phyloP scores from a whole-genome alignment of 2,888 invertebrate species.

The Idaea aversata region DNA sequence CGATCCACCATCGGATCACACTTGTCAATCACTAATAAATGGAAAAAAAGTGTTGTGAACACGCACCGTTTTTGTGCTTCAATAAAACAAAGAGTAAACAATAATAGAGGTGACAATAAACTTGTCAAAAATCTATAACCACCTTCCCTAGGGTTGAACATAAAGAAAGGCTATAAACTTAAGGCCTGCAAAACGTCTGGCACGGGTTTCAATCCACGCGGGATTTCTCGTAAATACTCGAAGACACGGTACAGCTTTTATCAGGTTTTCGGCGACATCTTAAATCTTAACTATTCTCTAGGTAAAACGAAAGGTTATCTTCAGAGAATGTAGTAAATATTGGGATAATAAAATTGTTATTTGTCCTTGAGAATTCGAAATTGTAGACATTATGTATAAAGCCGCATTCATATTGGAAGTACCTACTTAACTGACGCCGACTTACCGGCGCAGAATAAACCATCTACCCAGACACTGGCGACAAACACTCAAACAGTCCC shows the following conservation, averaged over 20 bases:
- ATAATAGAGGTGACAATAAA: not conserved
- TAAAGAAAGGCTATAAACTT: constrained; percentile 2
- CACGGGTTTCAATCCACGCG: constrained; percentile 7
- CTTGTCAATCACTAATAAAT: no score
- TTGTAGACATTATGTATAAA: not conserved
- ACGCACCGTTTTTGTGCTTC: not conserved
- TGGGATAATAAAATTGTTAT: not conserved
- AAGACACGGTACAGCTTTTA: constrained; percentile 43
- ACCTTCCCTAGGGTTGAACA: not conserved
- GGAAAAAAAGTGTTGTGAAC: not conserved
- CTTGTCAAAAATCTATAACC: constrained; percentile 6
- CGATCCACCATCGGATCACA: no score
- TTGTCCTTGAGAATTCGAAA: not conserved
- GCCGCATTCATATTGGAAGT: not conserved
- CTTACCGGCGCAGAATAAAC: no score
- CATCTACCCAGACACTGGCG: no score
- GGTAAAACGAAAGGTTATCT: constrained; percentile 1
- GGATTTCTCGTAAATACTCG: constrained; percentile 32
- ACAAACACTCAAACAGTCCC: no score
- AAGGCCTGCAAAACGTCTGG: not conserved
- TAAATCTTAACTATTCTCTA: constrained; percentile 22
- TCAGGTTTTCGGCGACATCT: constrained; percentile 26
- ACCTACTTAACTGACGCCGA: not conserved
- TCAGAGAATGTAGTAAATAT: not conserved
- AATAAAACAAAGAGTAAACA: not conserved